Evolutionary conservation across 2,113 vertebrate genomes (phyloP).

Genomic region (Perca fluviatilis): DNA sequence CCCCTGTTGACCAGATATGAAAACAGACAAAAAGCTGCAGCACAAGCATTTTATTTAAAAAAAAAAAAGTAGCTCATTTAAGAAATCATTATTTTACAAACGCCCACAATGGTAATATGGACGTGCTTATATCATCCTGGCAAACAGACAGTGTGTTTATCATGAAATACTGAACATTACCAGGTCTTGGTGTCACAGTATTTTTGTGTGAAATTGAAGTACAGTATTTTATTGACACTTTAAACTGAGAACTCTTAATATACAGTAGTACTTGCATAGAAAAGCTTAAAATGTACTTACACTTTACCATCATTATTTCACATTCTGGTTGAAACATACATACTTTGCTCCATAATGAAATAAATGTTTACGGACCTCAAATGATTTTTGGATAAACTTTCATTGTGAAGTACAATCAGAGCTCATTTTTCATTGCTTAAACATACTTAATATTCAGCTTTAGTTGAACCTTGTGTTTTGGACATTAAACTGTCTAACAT

Average conservation of each 20-base stretch:
- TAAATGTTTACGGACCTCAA: background rate
- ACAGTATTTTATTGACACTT: background rate
- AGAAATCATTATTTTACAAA: slow-evolving; percentile 20
- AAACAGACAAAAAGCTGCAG: slow-evolving; percentile 12
- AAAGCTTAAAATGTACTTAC: background rate
- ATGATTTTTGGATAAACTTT: background rate
- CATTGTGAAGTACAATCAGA: slow-evolving; percentile 6
- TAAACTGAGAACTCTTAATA: background rate
- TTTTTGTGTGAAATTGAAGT: background rate
- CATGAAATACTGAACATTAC: background rate
- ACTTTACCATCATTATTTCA: slow-evolving; percentile 1
- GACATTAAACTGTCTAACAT: slow-evolving; percentile 26
- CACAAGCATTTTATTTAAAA: slow-evolving; percentile 29
- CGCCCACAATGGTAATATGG: background rate
- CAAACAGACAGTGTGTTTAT: background rate
- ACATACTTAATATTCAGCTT: background rate
- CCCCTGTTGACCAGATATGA: slow-evolving; percentile 51
- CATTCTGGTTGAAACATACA: background rate
- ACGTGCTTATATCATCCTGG: background rate
- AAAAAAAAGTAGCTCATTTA: background rate
- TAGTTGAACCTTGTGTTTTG: background rate
- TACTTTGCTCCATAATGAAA: slow-evolving; percentile 24
- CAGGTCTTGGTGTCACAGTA: slow-evolving; percentile 4
- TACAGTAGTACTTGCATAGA: background rate
- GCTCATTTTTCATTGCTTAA: background rate